Percentiles rank a stretch among this genome's conserved stretches.
Evolutionary conservation across 2,888 invertebrate genomes (phyloP).

Genomic region (Synanthedon tipuliformis): DNA sequence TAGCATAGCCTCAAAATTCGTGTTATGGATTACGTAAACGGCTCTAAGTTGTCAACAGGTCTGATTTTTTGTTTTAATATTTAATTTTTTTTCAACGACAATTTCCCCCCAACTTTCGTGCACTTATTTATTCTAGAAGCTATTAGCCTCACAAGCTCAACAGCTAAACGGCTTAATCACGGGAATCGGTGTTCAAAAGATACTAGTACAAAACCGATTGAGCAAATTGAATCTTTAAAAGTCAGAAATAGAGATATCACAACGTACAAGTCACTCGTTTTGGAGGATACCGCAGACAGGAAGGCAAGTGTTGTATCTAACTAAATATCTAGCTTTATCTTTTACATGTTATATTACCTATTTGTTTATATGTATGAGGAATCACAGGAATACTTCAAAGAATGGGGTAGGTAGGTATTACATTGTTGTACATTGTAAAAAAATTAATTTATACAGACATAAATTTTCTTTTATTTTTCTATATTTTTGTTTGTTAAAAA

Average conservation of each 20-base stretch:
- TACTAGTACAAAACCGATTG: conserved; percentile 12
- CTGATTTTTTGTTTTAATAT: conserved; percentile 12
- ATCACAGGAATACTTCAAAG: too few species aligned
- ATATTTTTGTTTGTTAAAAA: too few species aligned
- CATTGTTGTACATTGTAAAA: too few species aligned
- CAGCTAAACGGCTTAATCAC: too few species aligned
- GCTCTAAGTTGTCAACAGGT: conserved; percentile 32
- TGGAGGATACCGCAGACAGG: conserved; percentile 23
- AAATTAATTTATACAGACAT: too few species aligned
- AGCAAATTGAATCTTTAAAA: conserved; percentile 6
- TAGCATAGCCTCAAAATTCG: conserved; percentile 22
- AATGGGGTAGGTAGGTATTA: too few species aligned
- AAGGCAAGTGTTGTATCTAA: conserved; percentile 16
- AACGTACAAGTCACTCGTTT: conserved; percentile 24
- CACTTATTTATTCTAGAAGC: conserved; percentile 3
- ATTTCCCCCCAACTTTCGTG: conserved; percentile 9
- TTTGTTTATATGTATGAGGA: too few species aligned
- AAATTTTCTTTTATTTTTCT: too few species aligned
- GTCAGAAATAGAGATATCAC: conserved; percentile 5
- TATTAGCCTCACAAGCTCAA: too few species aligned
- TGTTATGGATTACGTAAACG: conserved; percentile 32
- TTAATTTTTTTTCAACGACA: conserved; percentile 4
- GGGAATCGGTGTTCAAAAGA: too few species aligned
- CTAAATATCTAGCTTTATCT: background rate
- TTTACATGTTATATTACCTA: too few species aligned